Conservation (phyloP, 92 coral and sea anemone species). For the Actinostola sp. region DNA sequence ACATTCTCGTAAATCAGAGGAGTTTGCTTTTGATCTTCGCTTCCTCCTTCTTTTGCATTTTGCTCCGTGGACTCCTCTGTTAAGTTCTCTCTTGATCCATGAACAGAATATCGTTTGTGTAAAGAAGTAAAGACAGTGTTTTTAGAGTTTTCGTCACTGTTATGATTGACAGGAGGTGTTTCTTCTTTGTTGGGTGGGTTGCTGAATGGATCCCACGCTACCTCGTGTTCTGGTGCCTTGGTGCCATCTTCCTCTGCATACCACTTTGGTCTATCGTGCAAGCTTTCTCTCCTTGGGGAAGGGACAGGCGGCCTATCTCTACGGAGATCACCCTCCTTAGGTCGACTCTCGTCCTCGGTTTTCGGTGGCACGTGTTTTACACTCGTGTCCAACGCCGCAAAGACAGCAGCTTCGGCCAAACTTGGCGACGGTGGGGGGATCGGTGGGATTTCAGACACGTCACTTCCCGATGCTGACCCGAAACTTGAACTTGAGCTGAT, state of each 20-base stretch:
- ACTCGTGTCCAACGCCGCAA: slow-evolving; percentile 49
- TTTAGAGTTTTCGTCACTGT: slow-evolving; percentile 3
- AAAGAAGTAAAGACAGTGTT: slow-evolving; percentile 51
- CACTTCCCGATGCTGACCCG: slow-evolving; percentile 38
- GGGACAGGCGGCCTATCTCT: slow-evolving; percentile 21
- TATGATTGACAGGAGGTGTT: not conserved
- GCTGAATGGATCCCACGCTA: slow-evolving; percentile 72
- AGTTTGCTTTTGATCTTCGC: slow-evolving; percentile 42
- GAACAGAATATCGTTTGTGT: slow-evolving; percentile 66
- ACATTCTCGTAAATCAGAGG: slow-evolving; percentile 94
- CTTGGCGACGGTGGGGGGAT: slow-evolving; percentile 91
- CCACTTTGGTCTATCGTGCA: slow-evolving; percentile 56
- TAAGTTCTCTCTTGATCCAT: slow-evolving; percentile 61
- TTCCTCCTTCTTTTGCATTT: slow-evolving; percentile 37
- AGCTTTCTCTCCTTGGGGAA: slow-evolving; percentile 64
- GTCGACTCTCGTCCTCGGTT: not conserved
- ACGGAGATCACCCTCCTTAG: not conserved
- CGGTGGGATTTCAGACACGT: slow-evolving; percentile 68
- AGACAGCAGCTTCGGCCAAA: slow-evolving; percentile 73
- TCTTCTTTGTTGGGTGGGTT: slow-evolving; percentile 33
- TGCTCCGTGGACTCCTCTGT: slow-evolving; percentile 15
- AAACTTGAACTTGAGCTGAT: slow-evolving; percentile 48
- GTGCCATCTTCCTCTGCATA: not conserved
- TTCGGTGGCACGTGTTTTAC: not conserved
- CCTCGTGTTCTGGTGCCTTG: slow-evolving; percentile 5